Conservation (phyloP, 2,113 vertebrate species). For the Gavialis gangeticus region DNA sequence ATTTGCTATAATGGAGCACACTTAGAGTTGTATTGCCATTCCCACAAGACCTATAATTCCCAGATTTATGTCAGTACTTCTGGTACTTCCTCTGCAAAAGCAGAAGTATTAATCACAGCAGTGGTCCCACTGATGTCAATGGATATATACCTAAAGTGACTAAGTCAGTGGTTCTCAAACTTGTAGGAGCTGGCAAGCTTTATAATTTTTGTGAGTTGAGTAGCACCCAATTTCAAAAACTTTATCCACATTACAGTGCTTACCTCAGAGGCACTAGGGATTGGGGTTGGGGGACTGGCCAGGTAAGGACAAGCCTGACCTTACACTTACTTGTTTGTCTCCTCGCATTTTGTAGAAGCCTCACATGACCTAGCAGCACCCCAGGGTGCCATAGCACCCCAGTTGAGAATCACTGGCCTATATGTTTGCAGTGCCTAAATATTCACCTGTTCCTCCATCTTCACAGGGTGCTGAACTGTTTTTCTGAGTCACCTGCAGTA, state of each 20-base stretch:
- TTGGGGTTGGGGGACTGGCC: no score
- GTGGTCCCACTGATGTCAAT: not conserved
- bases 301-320: no score
- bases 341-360: no score
- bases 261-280: no score
- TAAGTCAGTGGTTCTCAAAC: not conserved
- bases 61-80: slow-evolving; percentile 5
- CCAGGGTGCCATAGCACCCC: no score
- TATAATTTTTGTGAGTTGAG: no score
- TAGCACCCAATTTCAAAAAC: no score
- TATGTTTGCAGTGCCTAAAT: not conserved
- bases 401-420: not conserved
- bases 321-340: no score
- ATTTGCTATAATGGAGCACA: not conserved
- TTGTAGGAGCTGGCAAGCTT: no score
- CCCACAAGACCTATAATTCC: not conserved
- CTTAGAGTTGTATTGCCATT: not conserved
- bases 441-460: not conserved
- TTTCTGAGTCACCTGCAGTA: not conserved
- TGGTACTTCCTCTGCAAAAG: not conserved
- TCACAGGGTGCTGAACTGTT: not conserved
- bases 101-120: not conserved
- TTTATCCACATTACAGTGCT: no score
- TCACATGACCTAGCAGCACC: no score
- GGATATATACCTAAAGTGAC: not conserved